phyloP scores from a whole-genome alignment of 2,797 vertebrate species.

The Psittacula derbiana region DNA sequence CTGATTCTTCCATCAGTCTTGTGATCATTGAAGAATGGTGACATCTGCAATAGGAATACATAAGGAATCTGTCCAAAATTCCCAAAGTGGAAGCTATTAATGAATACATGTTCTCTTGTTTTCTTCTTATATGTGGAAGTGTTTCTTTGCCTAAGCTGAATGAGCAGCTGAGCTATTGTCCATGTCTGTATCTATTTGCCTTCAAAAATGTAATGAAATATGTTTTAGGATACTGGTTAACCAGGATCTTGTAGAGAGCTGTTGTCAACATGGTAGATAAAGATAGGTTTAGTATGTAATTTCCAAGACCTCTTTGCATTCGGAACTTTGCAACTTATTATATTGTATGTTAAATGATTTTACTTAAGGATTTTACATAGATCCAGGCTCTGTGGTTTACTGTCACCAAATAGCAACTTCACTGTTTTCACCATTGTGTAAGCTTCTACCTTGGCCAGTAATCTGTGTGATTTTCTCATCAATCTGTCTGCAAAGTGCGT shows the following conservation, averaged over 20 bases:
- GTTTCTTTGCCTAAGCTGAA: not conserved
- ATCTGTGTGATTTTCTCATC: not conserved
- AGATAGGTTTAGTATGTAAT: not conserved
- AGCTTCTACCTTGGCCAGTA: not conserved
- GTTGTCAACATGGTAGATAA: not conserved
- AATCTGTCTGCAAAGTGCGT: not conserved
- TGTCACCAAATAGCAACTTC: not conserved
- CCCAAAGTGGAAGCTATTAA: not conserved
- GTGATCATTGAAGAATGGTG: slow-evolving; percentile 24
- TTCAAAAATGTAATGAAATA: not conserved
- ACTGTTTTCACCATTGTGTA: not conserved
- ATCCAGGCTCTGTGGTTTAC: not conserved
- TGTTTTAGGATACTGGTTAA: not conserved
- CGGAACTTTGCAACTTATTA: not conserved
- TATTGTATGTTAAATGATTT: not conserved
- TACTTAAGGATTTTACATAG: not conserved
- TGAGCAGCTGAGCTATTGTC: not conserved
- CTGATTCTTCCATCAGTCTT: slow-evolving; percentile 37
- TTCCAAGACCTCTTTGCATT: not conserved
- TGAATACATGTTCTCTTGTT: not conserved
- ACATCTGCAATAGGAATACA: slow-evolving; percentile 28
- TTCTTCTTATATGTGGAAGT: not conserved
- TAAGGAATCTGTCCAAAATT: slow-evolving; percentile 27
- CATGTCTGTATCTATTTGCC: not conserved
- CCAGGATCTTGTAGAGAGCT: not conserved